Evolutionary conservation across 2,113 vertebrate genomes (phyloP).

Genomic region (Dicentrarchus labrax): DNA sequence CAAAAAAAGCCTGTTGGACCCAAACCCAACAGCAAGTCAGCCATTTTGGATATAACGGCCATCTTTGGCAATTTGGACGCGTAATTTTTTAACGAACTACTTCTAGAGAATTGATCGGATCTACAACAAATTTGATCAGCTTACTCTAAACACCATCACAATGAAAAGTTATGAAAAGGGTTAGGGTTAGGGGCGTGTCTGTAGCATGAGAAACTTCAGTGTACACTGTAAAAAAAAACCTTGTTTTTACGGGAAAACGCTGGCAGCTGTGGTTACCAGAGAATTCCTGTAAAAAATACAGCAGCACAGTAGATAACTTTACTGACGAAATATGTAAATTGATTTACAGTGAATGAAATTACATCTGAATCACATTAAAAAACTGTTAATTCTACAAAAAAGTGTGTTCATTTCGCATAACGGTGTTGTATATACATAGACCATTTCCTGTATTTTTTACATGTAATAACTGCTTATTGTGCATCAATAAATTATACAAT

Average conservation of each 20-base stretch:
- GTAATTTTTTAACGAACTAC: too few species aligned
- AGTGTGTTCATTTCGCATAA: neutral
- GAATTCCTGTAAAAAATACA: conserved; percentile 30
- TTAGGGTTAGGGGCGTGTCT: too few species aligned
- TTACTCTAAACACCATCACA: too few species aligned
- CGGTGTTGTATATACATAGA: conserved; percentile 17
- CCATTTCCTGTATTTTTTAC: conserved; percentile 31
- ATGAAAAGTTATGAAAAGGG: too few species aligned
- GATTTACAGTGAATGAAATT: conserved; percentile 25
- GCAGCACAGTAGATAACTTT: conserved; percentile 18
- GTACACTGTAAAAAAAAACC: neutral
- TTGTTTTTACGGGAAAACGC: conserved; percentile 11
- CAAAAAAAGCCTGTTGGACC: too few species aligned
- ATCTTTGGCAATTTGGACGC: too few species aligned
- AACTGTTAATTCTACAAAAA: conserved; percentile 20
- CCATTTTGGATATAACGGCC: too few species aligned
- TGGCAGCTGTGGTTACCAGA: conserved; percentile 30
- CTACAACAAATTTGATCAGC: too few species aligned
- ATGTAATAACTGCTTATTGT: conserved; percentile 28
- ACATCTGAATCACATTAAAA: conserved; percentile 12
- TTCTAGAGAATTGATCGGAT: too few species aligned
- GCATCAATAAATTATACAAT: conserved; percentile 19
- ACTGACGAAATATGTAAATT: conserved; percentile 12
- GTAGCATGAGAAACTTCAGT: too few species aligned
- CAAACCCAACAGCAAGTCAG: too few species aligned